Conservation (phyloP, 2,888 invertebrate species). For the Nyleta sp. region DNA sequence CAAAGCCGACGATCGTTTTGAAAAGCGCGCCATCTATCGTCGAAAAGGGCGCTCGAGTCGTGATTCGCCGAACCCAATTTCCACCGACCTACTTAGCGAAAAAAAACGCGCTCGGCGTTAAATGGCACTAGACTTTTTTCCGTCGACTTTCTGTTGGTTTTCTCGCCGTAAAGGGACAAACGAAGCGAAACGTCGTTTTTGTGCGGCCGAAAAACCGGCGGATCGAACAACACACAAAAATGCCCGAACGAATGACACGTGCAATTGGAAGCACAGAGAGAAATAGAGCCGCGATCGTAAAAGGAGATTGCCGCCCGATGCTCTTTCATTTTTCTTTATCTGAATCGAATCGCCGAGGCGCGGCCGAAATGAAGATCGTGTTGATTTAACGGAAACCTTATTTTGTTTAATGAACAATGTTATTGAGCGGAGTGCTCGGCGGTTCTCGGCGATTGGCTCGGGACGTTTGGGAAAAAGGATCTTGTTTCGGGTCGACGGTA, state of each 20-base stretch:
- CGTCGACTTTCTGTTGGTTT: slow-evolving; percentile 32
- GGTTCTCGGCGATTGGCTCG: neutral
- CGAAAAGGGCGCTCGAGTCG: neutral
- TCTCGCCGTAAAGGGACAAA: slow-evolving; percentile 4
- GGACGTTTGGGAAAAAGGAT: neutral
- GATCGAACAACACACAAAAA: slow-evolving; percentile 2
- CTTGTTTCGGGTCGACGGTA: neutral
- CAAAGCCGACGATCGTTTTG: slow-evolving; percentile 27
- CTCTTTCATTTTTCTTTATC: slow-evolving; percentile 42
- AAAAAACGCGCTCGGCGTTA: slow-evolving; percentile 14
- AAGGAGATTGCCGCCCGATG: slow-evolving; percentile 26
- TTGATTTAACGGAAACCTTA: slow-evolving; percentile 45
- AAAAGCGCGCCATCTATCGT: slow-evolving; percentile 12
- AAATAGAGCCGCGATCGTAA: slow-evolving; percentile 20
- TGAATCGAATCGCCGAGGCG: slow-evolving; percentile 29
- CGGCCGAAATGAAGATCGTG: slow-evolving; percentile 26
- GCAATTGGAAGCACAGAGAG: slow-evolving; percentile 35
- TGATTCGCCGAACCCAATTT: slow-evolving; percentile 22
- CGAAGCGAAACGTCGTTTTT: slow-evolving; percentile 21
- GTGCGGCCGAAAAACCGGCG: slow-evolving; percentile 6
- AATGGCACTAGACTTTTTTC: slow-evolving; percentile 12
- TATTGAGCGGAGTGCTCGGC: slow-evolving; percentile 1
- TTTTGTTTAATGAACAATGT: slow-evolving; percentile 40
- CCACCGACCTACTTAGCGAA: slow-evolving; percentile 25
- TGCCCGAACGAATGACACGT: slow-evolving; percentile 8